Base-by-base conservation (phyloP, 2,888 invertebrate genomes). In the Cataglyphis livida region DNA sequence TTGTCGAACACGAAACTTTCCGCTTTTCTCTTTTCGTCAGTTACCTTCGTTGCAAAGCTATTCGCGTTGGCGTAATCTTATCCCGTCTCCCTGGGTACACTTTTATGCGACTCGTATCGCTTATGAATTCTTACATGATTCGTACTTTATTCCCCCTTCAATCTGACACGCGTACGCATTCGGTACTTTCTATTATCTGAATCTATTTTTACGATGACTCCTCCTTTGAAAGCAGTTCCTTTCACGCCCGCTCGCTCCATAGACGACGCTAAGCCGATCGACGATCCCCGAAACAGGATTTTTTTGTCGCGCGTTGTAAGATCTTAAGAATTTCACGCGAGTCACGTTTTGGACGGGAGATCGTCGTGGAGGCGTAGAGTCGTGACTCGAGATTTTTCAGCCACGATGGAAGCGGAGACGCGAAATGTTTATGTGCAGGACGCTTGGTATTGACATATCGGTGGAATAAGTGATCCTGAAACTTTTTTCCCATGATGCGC, bases 301-400 rank as follows among this genome's bases (percentile, higher is more conserved):
- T 89, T 85, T 90, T 85, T 88, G 82, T 83, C 83, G 84, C 81
- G 35, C 70, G 68, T 73, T 81, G 79, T 82, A 84, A 90, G 91
- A 92, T 92, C 92, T 92, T 87, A 83, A 87, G 90, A 91, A 92
- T 91, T 92, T 91, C 86, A 90, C 91, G 91, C 90, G 90, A 90
- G 89, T 91, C 92, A 92, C 92, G 92, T 92, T 90, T 88, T 90
- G 85, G 83, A 82, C 87, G 85, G 83, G 83, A 84, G 81, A 85
- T 83, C 84, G 59, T 59, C 59, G 78, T 48, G 78, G 71, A 86
- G 84, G 90, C 88, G 86, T 84, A 68, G 71, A 79, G 74, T 83
- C 73, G 83, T 85, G 88, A 86, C 84, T 84, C 85, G 84, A 84
- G 84, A 88, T 84, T 89, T 89, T 85, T 89, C 83, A 79, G 81